Evolutionary conservation across 2,113 vertebrate genomes (phyloP).

Genomic region (Pampusana beccarii): DNA sequence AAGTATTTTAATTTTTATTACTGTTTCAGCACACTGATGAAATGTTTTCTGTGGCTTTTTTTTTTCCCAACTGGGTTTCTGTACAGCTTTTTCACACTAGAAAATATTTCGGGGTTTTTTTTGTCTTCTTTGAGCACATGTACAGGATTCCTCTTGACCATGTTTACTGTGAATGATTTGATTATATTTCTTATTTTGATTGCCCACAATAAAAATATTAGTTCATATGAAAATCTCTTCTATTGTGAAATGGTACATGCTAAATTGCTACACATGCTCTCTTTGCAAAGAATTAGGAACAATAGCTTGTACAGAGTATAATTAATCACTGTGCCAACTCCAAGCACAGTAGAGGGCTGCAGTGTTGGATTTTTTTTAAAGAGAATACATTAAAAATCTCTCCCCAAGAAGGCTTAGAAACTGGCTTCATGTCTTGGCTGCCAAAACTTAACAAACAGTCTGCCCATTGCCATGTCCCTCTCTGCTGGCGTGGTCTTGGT

Average conservation of each 20-base stretch:
- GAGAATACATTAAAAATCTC: neutral
- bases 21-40: neutral
- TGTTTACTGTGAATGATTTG: neutral
- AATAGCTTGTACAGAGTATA: neutral
- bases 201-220: neutral
- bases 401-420: neutral
- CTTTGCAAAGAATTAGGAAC: neutral
- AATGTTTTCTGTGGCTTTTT: neutral
- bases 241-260: neutral
- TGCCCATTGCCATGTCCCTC: neutral
- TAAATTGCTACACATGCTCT: neutral
- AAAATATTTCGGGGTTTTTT: neutral
- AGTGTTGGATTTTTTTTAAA: neutral
- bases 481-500: neutral
- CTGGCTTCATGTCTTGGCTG: neutral
- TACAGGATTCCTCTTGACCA: neutral
- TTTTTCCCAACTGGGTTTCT: neutral
- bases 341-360: neutral
- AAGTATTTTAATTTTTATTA: constrained; percentile 16
- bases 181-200: neutral
- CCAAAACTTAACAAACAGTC: neutral
- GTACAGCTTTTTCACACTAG: neutral
- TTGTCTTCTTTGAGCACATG: neutral
- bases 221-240: neutral
- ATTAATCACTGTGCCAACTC: neutral